Evolutionary conservation across 2,113 vertebrate genomes (phyloP).

Genomic region (Hydropotes inermis): DNA sequence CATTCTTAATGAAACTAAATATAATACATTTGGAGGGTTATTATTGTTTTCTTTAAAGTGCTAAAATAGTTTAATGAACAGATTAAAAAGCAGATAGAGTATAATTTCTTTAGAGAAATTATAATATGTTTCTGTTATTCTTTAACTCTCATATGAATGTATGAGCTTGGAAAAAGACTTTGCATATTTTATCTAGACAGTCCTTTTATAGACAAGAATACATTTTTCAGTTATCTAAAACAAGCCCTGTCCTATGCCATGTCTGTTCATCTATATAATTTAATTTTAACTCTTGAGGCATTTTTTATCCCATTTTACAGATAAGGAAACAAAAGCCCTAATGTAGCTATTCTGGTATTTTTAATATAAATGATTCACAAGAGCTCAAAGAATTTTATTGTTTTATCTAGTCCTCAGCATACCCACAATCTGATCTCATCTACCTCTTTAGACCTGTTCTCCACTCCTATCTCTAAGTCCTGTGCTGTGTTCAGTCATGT

Average conservation of each 20-base stretch:
- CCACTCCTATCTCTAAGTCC: background rate
- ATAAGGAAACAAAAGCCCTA: background rate
- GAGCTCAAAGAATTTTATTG: background rate
- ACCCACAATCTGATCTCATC: background rate
- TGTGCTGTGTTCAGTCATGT: background rate
- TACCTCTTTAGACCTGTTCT: background rate
- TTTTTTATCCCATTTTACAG: background rate
- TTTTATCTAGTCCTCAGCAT: background rate
- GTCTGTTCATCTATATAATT: background rate
- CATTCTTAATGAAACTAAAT: background rate
- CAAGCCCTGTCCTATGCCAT: fast-evolving
- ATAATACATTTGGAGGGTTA: background rate
- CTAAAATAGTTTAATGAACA: background rate
- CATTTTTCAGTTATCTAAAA: background rate
- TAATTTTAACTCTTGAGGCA: background rate
- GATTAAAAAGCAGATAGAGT: background rate
- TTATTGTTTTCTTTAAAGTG: background rate
- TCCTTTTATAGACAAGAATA: background rate
- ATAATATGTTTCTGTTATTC: background rate
- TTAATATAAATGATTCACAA: background rate
- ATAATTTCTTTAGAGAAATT: background rate
- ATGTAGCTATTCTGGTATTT: background rate
- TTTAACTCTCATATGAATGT: background rate
- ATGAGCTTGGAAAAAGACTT: background rate
- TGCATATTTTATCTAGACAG: background rate